Evolutionary conservation across 2,888 invertebrate species (phyloP).

Genomic region (Scaptomyza caliginosa): DNA sequence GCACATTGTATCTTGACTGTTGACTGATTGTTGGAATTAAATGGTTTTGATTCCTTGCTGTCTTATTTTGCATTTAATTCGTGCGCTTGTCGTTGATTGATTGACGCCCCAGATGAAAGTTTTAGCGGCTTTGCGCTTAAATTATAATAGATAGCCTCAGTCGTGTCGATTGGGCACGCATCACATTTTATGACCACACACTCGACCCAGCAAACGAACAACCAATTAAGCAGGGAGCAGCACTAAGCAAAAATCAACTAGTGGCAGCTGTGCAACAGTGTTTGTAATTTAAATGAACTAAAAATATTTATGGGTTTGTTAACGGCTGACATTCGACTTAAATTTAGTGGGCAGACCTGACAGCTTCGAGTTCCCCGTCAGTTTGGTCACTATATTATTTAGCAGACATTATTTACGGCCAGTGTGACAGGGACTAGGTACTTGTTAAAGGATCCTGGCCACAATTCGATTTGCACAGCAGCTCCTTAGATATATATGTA

Average conservation of each 20-base stretch:
- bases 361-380: constrained; percentile 13
- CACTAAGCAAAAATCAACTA: not conserved
- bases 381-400: constrained; percentile 53
- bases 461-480: constrained; percentile 31
- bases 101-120: constrained; percentile 72
- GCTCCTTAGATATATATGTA: constrained; percentile 28
- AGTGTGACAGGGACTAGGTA: constrained; percentile 41
- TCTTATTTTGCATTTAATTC: constrained; percentile 71
- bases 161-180: constrained; percentile 65
- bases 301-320: constrained; percentile 69
- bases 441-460: constrained; percentile 11
- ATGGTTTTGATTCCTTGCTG: constrained; percentile 53
- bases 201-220: not conserved
- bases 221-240: constrained; percentile 1
- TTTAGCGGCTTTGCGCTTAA: constrained; percentile 70
- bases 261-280: constrained; percentile 37
- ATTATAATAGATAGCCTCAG: constrained; percentile 68
- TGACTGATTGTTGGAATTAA: constrained; percentile 64
- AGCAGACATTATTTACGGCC: constrained; percentile 65
- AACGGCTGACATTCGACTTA: constrained; percentile 52
- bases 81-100: constrained; percentile 74
- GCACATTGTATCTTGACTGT: constrained; percentile 28
- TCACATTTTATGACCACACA: constrained; percentile 70
- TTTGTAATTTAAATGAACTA: constrained; percentile 69
- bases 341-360: constrained; percentile 22